A percentile compares a stretch with the other conserved stretches of the same genome.
phyloP scores from a whole-genome alignment of 2,797 vertebrate genomes.

The Danio aesculapii region DNA sequence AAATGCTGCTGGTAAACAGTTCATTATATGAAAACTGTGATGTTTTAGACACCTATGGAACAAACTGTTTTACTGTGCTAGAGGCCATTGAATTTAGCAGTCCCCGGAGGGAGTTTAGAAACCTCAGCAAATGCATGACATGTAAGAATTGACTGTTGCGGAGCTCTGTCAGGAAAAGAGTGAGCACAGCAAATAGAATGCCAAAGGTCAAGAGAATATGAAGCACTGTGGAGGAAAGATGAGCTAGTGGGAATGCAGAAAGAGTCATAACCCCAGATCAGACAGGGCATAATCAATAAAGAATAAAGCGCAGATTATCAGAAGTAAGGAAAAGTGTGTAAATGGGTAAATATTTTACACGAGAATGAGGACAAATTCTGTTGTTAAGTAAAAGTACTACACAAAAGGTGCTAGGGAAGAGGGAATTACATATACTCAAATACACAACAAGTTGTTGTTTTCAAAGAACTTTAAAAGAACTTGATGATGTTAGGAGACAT shows the following conservation, averaged over 20 bases:
- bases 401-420: slow-evolving; percentile 53
- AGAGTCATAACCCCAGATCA: slow-evolving; percentile 7
- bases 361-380: slow-evolving; percentile 11
- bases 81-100: not conserved
- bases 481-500: not conserved
- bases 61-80: slow-evolving; percentile 5
- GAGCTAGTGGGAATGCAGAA: slow-evolving; percentile 4
- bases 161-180: slow-evolving; percentile 12
- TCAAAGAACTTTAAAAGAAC: slow-evolving; percentile 9
- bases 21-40: not conserved
- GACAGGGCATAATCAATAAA: slow-evolving; percentile 38
- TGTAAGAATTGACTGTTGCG: slow-evolving; percentile 9
- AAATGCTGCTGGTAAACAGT: slow-evolving; percentile 9
- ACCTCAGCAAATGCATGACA: slow-evolving; percentile 26
- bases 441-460: not conserved
- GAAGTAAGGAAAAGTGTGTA: slow-evolving; percentile 56
- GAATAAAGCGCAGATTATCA: slow-evolving; percentile 39
- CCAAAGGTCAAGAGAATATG: slow-evolving; percentile 15
- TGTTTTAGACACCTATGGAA: not conserved
- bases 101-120: slow-evolving; percentile 9
- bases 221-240: not conserved
- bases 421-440: not conserved
- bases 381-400: not conserved
- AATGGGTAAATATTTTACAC: slow-evolving; percentile 53
- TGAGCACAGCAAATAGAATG: slow-evolving; percentile 17